Conservation (phyloP, 2,113 vertebrate species). For the Paracyprichromis sp. region DNA sequence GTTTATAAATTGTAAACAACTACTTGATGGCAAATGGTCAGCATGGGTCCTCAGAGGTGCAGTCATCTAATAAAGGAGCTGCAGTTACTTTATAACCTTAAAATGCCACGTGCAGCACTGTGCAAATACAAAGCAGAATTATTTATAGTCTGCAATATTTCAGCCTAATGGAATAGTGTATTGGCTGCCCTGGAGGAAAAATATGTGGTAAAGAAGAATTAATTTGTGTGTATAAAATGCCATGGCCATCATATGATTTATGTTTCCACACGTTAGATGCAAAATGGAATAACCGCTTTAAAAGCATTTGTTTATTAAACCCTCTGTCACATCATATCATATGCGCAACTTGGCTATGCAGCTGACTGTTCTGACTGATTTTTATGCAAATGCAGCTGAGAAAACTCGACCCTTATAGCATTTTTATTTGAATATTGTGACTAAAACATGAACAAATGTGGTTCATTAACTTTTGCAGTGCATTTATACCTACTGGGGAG, state of each 20-base stretch:
- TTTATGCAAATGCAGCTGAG: background rate
- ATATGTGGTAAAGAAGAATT: slow-evolving; percentile 28
- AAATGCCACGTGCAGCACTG: slow-evolving; percentile 10
- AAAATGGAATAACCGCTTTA: slow-evolving; percentile 4
- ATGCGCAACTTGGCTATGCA: background rate
- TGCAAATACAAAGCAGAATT: slow-evolving; percentile 25
- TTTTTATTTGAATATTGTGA: background rate
- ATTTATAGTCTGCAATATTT: slow-evolving; percentile 34
- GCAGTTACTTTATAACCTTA: background rate
- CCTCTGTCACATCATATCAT: background rate
- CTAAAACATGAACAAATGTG: background rate
- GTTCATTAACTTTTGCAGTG: background rate
- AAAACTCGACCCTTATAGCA: background rate
- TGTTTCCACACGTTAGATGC: background rate
- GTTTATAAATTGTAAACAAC: background rate
- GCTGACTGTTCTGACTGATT: background rate
- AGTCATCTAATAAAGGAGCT: background rate
- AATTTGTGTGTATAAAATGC: slow-evolving; percentile 28
- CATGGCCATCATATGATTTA: slow-evolving; percentile 27
- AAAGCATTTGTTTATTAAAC: background rate
- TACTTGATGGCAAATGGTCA: background rate
- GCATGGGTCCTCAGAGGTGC: background rate
- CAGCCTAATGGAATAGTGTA: slow-evolving; percentile 12
- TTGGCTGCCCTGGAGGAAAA: background rate
- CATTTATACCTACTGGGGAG: background rate